Evolutionary conservation across 2,888 invertebrate species (phyloP).

Genomic region (Nowickia ferox): DNA sequence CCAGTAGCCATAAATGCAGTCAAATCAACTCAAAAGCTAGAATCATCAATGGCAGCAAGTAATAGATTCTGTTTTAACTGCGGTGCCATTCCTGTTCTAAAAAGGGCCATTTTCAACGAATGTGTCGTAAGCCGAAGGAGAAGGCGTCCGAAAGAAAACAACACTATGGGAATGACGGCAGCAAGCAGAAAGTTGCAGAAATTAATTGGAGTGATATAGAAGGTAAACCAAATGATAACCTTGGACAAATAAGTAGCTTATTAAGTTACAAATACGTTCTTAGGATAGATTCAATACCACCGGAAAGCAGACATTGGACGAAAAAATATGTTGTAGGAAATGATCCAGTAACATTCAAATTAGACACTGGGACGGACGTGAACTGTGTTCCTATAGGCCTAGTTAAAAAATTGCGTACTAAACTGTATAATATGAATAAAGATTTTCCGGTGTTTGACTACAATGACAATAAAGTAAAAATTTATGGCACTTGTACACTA

Average conservation of each 20-base stretch:
- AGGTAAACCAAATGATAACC: neutral
- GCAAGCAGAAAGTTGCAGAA: too few relatives aligned
- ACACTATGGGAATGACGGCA: too few relatives aligned
- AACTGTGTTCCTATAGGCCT: neutral
- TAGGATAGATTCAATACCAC: neutral
- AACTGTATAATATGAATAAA: neutral
- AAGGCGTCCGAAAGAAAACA: too few relatives aligned
- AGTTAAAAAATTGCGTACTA: neutral
- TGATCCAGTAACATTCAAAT: neutral
- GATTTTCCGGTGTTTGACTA: neutral
- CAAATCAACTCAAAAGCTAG: too few relatives aligned
- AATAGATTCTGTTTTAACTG: too few relatives aligned
- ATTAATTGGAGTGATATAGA: neutral
- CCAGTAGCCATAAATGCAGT: too few relatives aligned
- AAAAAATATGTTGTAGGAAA: neutral
- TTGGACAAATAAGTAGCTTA: neutral
- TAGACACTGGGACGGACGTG: too few relatives aligned
- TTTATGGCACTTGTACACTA: neutral
- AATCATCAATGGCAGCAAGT: too few relatives aligned
- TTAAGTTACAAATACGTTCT: neutral
- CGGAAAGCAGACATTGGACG: neutral
- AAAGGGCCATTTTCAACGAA: too few relatives aligned
- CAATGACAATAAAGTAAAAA: constrained; percentile 4
- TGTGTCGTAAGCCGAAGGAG: too few relatives aligned
- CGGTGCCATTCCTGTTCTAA: too few relatives aligned